Evolutionary conservation across 2,113 vertebrate genomes (phyloP), one percentile per base, ranked within the genome.

Genomic region (Procavia capensis): DNA sequence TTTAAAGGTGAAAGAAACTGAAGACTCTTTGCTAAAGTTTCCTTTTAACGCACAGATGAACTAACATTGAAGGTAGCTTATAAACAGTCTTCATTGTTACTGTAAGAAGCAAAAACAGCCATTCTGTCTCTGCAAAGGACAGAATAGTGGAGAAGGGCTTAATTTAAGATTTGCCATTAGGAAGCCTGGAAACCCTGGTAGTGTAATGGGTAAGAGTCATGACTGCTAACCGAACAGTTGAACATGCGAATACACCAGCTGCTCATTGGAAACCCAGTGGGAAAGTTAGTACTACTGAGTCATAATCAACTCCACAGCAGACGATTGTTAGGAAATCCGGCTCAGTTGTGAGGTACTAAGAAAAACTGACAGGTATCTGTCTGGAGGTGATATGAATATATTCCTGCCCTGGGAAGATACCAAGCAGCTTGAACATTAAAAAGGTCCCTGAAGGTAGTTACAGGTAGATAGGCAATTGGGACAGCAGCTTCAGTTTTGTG

Each of bases 401-500:
- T 90, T 84, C 63, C 31, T 93, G 20, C 36, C 2, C 27, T 27
- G 13, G 64, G 31, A 80, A 22, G 81, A 31, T 76, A 11, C 57
- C 66, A 14, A 86, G 24, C 47, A 76, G 39, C 25, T 70, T 85
- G 47, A 11, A 22, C n/a, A 87, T 93, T 85, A n/a, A 54, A n/a
- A 79, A 93, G 31, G 17, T 81, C 57, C 34, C 29, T 93, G 47
- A 96, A 63, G 39, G n/a, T 88, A 64, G 43, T 86, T 88, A 57
- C 9, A 54, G 11, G 1, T 36, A 20, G 29, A 11, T 85, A 54
- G 54, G 54, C 3, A 74, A 68, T 19, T 72, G 63, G 75, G 34
- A 92, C 61, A 70, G 31, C 88, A 83, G 34, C 47, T 66, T 81
- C 80, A 39, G 9, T 89, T 47, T 16, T 61, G 14, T 66, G n/a